Base-by-base conservation (phyloP, 2,888 invertebrate genomes). In the Tholera decimalis region DNA sequence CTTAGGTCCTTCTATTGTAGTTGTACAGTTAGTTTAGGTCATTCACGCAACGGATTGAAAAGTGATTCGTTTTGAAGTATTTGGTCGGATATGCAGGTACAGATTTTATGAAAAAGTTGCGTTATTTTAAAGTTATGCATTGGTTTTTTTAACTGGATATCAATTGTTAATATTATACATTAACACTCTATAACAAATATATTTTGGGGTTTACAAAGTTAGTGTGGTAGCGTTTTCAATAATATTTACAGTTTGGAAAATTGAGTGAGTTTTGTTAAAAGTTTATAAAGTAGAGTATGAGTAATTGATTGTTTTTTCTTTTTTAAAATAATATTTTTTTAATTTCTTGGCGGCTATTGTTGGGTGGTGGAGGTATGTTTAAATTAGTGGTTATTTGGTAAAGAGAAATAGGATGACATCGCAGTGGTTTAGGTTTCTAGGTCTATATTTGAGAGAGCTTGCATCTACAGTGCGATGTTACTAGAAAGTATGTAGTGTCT, bases 401-500 rank as follows among this genome's bases (percentile, higher is more conserved):
- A 11, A 28, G 9, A 28, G n/a, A 26, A 20, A 18, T 5, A 30
- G 1, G 1, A 66, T 28, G 28, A 7, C 13, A 3, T 46, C 7
- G 5, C 30, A 46, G 8, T 1, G 4, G 18, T 39, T 33, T 66
- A 9, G 0, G 2, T 24, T n/a, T 33, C 18, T 28, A 35, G 22
- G 2, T 11, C 33, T 22, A 18, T 28, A 18, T 35, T 13, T 43
- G 20, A 28, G 30, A 61, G 15, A 18, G 28, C 13, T 15, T 35
- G 46, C 13, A 5, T 35, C 35, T 35, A 20, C 15, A 13, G 18
- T 13, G n/a, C 50, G 35, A 30, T 44, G 37, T 15, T 13, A 39
- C n/a, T 37, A 50, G 50, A 51, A 44, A 46, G 57, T 24, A 41
- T 73, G 57, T 24, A 41, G 64, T n/a, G 50, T 9, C n/a, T 50